Base-by-base conservation (phyloP, 1,140 invertebrate species). In the Augochlora pura region DNA sequence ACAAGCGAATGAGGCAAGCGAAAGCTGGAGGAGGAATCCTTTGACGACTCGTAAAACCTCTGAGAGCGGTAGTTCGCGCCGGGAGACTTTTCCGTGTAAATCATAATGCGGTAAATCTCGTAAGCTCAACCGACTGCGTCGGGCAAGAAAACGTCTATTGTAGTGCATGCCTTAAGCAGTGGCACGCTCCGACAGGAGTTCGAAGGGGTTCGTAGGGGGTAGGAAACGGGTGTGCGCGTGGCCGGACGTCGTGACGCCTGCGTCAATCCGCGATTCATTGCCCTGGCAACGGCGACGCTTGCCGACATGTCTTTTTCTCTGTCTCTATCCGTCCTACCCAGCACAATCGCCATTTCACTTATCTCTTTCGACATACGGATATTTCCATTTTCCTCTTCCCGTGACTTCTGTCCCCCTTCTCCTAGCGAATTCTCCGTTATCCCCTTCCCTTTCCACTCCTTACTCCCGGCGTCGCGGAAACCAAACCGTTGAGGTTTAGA, bases 251-350 rank as follows among this genome's bases (percentile, higher is more conserved):
- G 79, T 84, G 86, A 89, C 86, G 86, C 87, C 85, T 88, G 87
- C 90, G 87, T 90, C 90, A 89, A 91, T 91, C 89, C 88, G 88
- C 89, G 88, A 91, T 91, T 90, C 89, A 91, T 91, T 91, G 88
- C 88, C 89, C 88, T 89, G 85, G 89, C 90, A 91, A 91, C 90
- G 89, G 85, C 88, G 86, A 86, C 87, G 81, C 86, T 86, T 80
- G 62, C 72, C 69, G 74, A 18, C 49, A 10, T 78, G 49, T 60
- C 59, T 78, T 78, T 72, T 72, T 78, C 76, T 78, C 42, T 46
- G 10, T 14, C 42, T 14, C 42, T 46, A 10, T 46, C 1, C 14
- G 1, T 46, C 42, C 14, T 2, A 14, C 42, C 14, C 60, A 63
- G 69, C 70, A 79, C 80, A 62, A 84, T 82, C 81, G 71, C 27